Conservation (phyloP, 2,888 invertebrate species). For the Ophioninae sp. region DNA sequence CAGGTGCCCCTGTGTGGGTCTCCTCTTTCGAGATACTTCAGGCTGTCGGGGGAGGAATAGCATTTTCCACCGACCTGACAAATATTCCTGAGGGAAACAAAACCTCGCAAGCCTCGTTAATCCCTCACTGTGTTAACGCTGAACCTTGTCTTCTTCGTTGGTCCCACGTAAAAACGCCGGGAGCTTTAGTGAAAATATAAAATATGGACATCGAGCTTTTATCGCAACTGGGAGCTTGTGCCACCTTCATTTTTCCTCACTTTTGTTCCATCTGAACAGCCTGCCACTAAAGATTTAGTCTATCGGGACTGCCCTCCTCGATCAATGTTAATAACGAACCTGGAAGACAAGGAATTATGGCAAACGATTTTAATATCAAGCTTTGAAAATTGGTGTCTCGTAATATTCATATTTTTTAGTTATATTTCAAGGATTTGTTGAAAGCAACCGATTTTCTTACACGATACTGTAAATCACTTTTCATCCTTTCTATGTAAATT, state of each 20-base stretch:
- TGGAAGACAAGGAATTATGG: background rate
- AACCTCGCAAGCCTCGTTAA: slow-evolving; percentile 61
- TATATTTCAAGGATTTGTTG: too few species aligned
- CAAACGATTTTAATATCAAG: background rate
- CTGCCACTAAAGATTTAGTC: background rate
- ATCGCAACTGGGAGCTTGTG: background rate
- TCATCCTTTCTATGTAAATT: slow-evolving; percentile 30
- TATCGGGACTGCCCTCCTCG: background rate
- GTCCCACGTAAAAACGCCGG: slow-evolving; percentile 54
- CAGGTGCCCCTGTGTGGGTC: slow-evolving; percentile 17
- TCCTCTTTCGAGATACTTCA: slow-evolving; percentile 67
- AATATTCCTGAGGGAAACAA: slow-evolving; percentile 70
- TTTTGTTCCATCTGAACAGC: background rate
- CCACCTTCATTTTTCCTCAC: background rate
- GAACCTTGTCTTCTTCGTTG: slow-evolving; percentile 71
- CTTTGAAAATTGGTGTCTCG: too few species aligned
- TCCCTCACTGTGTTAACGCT: slow-evolving; percentile 68
- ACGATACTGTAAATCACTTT: background rate
- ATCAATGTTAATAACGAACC: background rate
- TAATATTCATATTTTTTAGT: too few species aligned
- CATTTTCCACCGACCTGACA: slow-evolving; percentile 74
- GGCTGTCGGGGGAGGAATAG: slow-evolving; percentile 68
- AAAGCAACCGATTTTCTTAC: background rate
- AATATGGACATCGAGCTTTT: background rate
- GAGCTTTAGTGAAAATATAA: background rate